phyloP scores from a whole-genome alignment of 2,113 vertebrate genomes.

The Helogale parvula region DNA sequence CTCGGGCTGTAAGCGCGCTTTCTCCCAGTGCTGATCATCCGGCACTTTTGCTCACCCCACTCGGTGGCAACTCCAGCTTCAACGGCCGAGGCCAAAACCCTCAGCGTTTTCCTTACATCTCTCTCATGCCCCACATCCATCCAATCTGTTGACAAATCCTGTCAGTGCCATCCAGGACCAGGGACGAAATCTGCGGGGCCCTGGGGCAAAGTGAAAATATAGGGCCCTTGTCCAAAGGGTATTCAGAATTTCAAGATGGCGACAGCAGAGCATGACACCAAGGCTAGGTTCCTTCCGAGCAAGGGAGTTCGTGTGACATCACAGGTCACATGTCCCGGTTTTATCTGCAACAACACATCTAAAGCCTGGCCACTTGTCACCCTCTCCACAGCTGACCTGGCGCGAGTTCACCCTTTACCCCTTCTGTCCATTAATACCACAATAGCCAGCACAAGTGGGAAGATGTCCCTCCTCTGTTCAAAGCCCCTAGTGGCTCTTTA shows the following conservation, averaged over 20 bases:
- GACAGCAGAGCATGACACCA: background rate
- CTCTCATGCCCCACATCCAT: background rate
- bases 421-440: background rate
- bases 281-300: background rate
- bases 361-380: background rate
- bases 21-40: background rate
- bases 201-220: background rate
- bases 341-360: background rate
- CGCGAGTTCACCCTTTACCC: background rate
- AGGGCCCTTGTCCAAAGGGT: background rate
- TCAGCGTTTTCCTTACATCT: background rate
- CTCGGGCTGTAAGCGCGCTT: background rate
- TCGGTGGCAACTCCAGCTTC: background rate
- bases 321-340: background rate
- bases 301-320: background rate
- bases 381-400: background rate
- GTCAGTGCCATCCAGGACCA: background rate
- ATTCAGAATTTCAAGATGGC: background rate
- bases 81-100: background rate
- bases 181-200: background rate
- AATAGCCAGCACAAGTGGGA: background rate
- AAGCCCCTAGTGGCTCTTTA: background rate
- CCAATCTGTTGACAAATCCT: background rate
- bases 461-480: background rate
- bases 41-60: background rate